Conservation (phyloP, 2,113 vertebrate genomes). For the Nanger granti region DNA sequence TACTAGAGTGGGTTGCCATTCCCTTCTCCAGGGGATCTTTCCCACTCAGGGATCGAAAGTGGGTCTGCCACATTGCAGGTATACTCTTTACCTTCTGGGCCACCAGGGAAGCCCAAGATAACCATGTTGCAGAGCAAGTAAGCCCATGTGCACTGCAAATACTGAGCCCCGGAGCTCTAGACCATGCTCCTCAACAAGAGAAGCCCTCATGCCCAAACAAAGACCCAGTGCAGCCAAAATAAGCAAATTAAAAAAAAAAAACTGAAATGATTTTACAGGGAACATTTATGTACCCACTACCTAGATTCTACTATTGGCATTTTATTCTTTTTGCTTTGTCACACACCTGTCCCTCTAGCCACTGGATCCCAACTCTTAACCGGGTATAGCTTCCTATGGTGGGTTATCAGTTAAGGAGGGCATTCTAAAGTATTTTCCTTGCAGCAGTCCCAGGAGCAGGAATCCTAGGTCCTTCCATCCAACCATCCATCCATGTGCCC, state of each 20-base stretch:
- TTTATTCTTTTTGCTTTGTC: not conserved
- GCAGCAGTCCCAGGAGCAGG: not conserved
- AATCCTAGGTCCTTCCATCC: not conserved
- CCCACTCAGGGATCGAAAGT: not conserved
- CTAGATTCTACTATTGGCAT: not conserved
- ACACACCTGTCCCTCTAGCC: not conserved
- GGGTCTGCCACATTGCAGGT: not conserved
- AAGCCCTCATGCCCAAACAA: not conserved
- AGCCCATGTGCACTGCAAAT: not conserved
- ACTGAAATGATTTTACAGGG: not conserved
- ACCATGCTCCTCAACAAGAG: not conserved
- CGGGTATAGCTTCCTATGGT: not conserved
- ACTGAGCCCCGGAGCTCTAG: not conserved
- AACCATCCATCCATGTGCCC: too few species aligned
- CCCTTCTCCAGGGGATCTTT: not conserved
- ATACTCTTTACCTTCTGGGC: not conserved
- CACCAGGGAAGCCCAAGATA: not conserved
- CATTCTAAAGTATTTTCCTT: not conserved
- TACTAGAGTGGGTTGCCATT: not conserved
- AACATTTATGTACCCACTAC: not conserved
- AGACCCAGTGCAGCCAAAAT: not conserved
- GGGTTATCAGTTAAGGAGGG: not conserved
- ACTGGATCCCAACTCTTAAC: not conserved
- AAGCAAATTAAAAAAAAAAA: not conserved
- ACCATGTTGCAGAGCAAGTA: not conserved